Base-by-base conservation (phyloP, 2,888 invertebrate species). In the Pristionchus exspectatus region DNA sequence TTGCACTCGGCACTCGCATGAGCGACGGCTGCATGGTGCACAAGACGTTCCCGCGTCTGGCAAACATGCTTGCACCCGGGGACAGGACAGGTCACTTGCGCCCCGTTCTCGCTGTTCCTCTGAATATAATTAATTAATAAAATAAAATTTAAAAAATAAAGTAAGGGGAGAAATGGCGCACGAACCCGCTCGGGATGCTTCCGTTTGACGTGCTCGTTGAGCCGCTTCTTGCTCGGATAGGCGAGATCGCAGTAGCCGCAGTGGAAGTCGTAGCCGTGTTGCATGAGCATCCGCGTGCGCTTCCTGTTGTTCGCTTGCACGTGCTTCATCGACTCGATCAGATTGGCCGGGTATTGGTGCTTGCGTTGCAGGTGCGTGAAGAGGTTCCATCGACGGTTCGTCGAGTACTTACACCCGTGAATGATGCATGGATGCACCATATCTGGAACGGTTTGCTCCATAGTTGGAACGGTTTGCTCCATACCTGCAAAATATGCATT, bases 241-340 rank as follows among this genome's bases (percentile, higher is more conserved):
- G 50, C 50, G 50, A 81, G 50, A 10, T 54, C 81, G 54, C 81
- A 81, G n/a, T 27, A 18, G 14, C 16, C 50, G 21, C 81, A 81
- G n/a, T 24, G 50, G 27, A n/a, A 81, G 7, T 81, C 50, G 27
- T 81, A 81, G 27, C 10, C 50, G n/a, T 12, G 24, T 16, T 81
- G n/a, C 38, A 38, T 21, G 21, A 54, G n/a, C 81, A 50, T 50
- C 14, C 81, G 81, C 16, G 9, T 18, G n/a, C 81, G 81, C 50
- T 50, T 54, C 16, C 33, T n/a, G 44, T 44, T 2, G 81, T n/a
- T 27, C 50, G 24, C 81, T 7, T 81, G n/a, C 10, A 54, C 12
- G 24, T n/a, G 9, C 81, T 81, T 81, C 81, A 81, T 81, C 27
- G 81, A 81, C 12, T 81, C 81, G 81, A 81, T 50, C 81, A 81